Conservation (phyloP, 2,888 invertebrate species). For the Coleophora deauratella region DNA sequence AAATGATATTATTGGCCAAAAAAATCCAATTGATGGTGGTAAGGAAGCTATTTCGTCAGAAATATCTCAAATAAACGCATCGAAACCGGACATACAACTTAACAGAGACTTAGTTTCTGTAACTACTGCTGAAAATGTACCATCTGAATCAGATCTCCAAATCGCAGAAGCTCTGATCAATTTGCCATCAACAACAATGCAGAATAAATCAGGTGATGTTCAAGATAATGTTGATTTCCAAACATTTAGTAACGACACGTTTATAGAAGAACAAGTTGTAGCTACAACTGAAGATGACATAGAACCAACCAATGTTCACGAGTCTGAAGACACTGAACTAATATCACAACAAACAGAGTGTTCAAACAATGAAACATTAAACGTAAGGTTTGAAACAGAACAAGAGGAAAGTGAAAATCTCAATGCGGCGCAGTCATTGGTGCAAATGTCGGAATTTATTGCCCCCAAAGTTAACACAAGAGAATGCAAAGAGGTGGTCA, state of each 20-base stretch:
- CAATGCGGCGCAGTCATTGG: conserved; percentile 65
- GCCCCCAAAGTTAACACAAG: conserved; percentile 41
- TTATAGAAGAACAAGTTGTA: conserved; percentile 5
- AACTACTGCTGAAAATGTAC: conserved; percentile 28
- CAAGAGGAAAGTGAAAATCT: conserved; percentile 64
- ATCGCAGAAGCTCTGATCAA: conserved; percentile 65
- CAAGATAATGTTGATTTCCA: conserved; percentile 13
- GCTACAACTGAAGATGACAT: not conserved
- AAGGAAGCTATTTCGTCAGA: conserved; percentile 7
- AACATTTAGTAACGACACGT: conserved; percentile 1
- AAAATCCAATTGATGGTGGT: conserved; percentile 5
- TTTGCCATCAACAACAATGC: conserved; percentile 55
- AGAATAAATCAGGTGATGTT: conserved; percentile 34
- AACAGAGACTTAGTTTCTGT: not conserved
- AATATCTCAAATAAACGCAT: not conserved
- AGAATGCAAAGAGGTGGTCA: conserved; percentile 31
- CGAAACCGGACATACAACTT: not conserved
- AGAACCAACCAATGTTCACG: conserved; percentile 1
- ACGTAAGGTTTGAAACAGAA: conserved; percentile 54
- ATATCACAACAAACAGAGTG: conserved; percentile 3
- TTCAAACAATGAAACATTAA: conserved; percentile 32
- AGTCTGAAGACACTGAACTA: conserved; percentile 4
- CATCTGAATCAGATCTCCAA: conserved; percentile 65
- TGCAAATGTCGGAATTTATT: conserved; percentile 65
- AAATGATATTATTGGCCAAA: conserved; percentile 10